Conservation (phyloP, 2,888 invertebrate genomes). For the Suillia variegata region DNA sequence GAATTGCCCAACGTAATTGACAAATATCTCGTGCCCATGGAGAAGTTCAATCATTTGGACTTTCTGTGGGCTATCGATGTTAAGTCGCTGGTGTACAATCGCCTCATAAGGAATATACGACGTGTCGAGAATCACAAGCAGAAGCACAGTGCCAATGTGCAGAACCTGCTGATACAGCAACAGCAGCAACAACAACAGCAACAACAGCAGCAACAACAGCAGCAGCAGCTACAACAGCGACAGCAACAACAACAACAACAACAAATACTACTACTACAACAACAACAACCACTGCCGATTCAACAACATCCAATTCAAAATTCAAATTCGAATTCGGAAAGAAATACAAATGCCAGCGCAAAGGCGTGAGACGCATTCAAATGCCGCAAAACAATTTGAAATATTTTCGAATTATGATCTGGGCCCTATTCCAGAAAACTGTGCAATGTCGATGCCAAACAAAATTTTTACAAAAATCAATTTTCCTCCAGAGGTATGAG, state of each 20-base stretch:
- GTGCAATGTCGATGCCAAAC: too few species aligned
- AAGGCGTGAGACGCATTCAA: background rate
- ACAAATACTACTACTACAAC: too few species aligned
- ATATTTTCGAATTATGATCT: background rate
- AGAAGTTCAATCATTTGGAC: constrained; percentile 66
- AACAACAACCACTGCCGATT: constrained; percentile 16
- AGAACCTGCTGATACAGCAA: constrained; percentile 44
- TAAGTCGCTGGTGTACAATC: constrained; percentile 62
- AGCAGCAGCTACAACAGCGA: constrained; percentile 11
- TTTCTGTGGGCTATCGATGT: constrained; percentile 66
- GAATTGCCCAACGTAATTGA: constrained; percentile 65
- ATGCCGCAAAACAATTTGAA: too few species aligned
- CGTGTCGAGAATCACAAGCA: constrained; percentile 55
- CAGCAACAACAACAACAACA: constrained; percentile 12
- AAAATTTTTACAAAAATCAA: too few species aligned
- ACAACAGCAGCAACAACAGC: constrained; percentile 6
- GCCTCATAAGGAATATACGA: constrained; percentile 53
- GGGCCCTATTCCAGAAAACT: too few species aligned
- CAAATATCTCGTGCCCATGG: constrained; percentile 65
- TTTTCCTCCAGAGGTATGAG: too few species aligned
- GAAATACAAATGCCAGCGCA: background rate
- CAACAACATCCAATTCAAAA: constrained; percentile 35
- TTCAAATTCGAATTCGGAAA: constrained; percentile 1
- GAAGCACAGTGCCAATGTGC: constrained; percentile 44
- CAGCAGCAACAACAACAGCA: constrained; percentile 39